Percentiles rank a stretch among this genome's conserved stretches.
phyloP scores from a whole-genome alignment of 2,113 vertebrate species.

The Himantopus leucocephalus region DNA sequence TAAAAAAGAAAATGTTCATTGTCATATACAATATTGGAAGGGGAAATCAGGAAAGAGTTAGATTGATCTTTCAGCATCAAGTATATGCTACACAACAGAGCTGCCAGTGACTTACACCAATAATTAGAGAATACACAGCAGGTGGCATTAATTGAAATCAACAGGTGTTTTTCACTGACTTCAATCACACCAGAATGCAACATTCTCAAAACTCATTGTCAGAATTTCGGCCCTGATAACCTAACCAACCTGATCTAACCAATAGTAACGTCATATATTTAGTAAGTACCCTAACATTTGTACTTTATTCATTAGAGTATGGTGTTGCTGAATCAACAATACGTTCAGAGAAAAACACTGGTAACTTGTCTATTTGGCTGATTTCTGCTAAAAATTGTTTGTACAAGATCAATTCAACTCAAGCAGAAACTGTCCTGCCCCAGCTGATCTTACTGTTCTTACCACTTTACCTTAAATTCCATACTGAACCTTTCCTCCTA shows the following conservation, averaged over 20 bases:
- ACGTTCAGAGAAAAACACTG: not conserved
- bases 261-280: not conserved
- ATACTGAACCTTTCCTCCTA: not conserved
- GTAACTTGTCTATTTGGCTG: not conserved
- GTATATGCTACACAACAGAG: not conserved
- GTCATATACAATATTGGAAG: not conserved
- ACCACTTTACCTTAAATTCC: not conserved
- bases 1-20: not conserved
- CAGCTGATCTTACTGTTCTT: not conserved
- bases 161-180: not conserved
- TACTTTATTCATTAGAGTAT: not conserved
- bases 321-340: not conserved
- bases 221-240: not conserved
- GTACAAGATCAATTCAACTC: not conserved
- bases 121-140: not conserved
- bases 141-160: not conserved
- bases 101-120: not conserved
- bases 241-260: not conserved
- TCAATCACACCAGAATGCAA: not conserved
- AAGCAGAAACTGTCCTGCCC: not conserved
- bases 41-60: not conserved
- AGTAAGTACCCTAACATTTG: not conserved
- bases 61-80: not conserved
- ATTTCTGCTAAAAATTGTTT: not conserved
- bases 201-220: not conserved